Evolutionary conservation across 2,888 invertebrate species (phyloP), one percentile per base, ranked within the genome.

Genomic region (Liposcelis brunnea): DNA sequence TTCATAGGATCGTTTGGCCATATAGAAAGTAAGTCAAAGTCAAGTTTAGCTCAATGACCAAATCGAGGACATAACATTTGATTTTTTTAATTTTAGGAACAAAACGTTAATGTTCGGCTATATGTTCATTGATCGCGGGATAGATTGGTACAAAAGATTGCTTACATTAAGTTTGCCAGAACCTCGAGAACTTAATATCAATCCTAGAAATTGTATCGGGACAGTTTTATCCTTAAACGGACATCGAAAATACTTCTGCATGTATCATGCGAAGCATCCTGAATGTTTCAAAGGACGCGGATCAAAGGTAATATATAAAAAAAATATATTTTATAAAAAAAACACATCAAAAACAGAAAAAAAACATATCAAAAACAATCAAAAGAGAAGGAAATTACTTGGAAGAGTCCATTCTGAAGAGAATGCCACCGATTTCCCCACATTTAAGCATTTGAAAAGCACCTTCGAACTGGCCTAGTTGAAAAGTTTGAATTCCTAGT

Each of bases 191-290:
- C 68, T 91, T 52, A 78, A 80, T 51, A 93, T 98, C 49, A 97
- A 95, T 70, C 87, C 91, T 16, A 76, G 90, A 55, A 95, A 97
- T 68, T 95, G 95, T 61, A 82, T 95, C 36, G 97, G 97, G 45
- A 93, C 93, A 3, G 95, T 98, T 48, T 69, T 98, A 40, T 84
- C 94, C 1, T 69, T 98, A 51, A 97, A 97, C 67, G 95, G 97
- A 18, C 89, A 91, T 67, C 74, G 95, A 51, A 90, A 91, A 67
- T 95, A 97, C 70, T 97, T 93, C 69, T 95, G 93, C 63, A 93
- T 98, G 71, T 98, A 94, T 68, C 97, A 98, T 68, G 90, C 90
- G 47, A 93, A 89, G 65, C 91, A 93, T 64, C 85, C 86, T 1
- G 90, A 89, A 66, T 62, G 62, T 44, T 71, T 73, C 48, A 64